Evolutionary conservation across 1,140 invertebrate species (phyloP), one percentile per base, ranked within the genome.

Genomic region (Drosophila triauraria): DNA sequence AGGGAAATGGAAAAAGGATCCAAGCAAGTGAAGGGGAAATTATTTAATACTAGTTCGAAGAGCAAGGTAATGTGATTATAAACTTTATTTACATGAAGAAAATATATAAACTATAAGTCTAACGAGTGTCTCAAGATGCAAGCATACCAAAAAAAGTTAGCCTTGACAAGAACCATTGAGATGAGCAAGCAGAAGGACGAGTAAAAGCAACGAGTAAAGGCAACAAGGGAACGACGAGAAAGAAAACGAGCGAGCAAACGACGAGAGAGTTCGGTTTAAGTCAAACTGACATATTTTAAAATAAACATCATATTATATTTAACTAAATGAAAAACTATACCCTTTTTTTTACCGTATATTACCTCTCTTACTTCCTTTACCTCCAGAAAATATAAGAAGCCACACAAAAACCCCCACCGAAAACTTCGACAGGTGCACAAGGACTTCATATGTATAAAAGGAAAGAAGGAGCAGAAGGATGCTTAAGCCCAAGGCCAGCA

Each of bases 361-460:
- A 53, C 30, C 32, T 35, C 0, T 35, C 2, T 6, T 15, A 32
- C 8, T 8, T 10, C 8, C 32, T 9, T 10, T 10, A 32, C 32
- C 35, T 38, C 10, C 35, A 38, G 32, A 51, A 46, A 63, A 25
- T 69, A n/a, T 40, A 25, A 40, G 12, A n/a, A 13, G 10, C 7
- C 53, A 15, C 51, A 38, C 17, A 62, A 54, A 15, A 23, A 27
- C 2, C 15, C 15, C 56, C 17, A 38, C 15, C 10, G 20, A 40
- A 56, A 58, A 8, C 17, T 8, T 10, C n/a, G 38, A 32, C 27
- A 59, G 54, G 38, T 32, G 38, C 8, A 9, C 53, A 43, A 43
- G 53, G 53, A 59, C 53, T 10, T 2, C 10, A 20, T 48, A n/a
- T 23, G 38, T 50, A 77, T 63, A 60, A 43, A 69, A 35, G 10